phyloP scores from a whole-genome alignment of 2,113 vertebrate species.

The Oryzias melastigma region DNA sequence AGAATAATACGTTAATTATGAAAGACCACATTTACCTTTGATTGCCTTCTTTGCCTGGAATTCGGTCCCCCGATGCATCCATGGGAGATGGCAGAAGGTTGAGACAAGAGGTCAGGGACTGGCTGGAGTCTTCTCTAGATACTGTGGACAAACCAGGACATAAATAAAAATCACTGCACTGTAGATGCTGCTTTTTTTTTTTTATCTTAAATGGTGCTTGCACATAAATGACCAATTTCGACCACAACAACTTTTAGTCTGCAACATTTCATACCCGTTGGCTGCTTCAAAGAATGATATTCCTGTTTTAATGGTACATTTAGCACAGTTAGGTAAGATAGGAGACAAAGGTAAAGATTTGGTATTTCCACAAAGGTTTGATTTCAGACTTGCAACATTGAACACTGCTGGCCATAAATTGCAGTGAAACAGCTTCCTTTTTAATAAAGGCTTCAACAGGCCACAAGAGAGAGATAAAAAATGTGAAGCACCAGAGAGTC shows the following conservation, averaged over 20 bases:
- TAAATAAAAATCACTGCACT: background rate
- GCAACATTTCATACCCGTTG: conserved; percentile 4
- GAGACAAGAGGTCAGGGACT: conserved; percentile 89
- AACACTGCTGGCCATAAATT: conserved; percentile 55
- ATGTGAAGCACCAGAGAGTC: conserved; percentile 25
- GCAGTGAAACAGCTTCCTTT: conserved; percentile 62
- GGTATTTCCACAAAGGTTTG: conserved; percentile 42
- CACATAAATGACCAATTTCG: background rate
- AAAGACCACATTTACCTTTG: conserved; percentile 79
- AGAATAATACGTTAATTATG: background rate
- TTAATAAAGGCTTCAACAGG: conserved; percentile 69
- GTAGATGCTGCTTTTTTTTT: background rate
- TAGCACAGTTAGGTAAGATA: conserved; percentile 15
- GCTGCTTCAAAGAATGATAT: background rate
- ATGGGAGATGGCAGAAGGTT: conserved; percentile 84
- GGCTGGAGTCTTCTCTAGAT: conserved; percentile 90
- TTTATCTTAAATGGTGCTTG: background rate
- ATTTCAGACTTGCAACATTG: conserved; percentile 10
- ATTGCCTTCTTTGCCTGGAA: conserved; percentile 79
- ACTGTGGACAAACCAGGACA: conserved; percentile 75
- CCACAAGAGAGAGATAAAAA: conserved; percentile 59
- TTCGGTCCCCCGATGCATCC: conserved; percentile 77
- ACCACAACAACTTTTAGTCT: background rate
- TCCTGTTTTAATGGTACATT: conserved; percentile 11
- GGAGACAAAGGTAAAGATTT: conserved; percentile 3